A percentile compares a stretch with the other conserved stretches of the same genome.
These are phyloP conservation scores for Corbicula japonica DNA, from an alignment of 2,888 invertebrate genomes.

Conservation along the genomic window DNA sequence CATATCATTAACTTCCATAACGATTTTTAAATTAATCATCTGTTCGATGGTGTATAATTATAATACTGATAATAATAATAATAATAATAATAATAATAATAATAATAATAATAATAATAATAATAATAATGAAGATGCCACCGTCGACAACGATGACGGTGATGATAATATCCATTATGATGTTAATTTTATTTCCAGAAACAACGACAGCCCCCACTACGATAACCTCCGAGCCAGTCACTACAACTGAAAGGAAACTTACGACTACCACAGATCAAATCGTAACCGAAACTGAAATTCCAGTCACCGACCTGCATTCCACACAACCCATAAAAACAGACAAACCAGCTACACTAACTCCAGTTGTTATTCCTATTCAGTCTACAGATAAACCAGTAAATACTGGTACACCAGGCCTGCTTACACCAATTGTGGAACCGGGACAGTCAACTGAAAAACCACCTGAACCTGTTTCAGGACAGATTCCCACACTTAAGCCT, in stretches of 20 bases:
- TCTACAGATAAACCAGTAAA: neutral
- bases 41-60: no score
- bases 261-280: neutral
- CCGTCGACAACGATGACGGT: no score
- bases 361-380: neutral
- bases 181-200: no score
- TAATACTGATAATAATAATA: no score
- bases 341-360: neutral
- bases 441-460: neutral
- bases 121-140: no score
- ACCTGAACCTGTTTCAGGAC: neutral
- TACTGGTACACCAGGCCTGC: neutral
- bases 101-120: no score
- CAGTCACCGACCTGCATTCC: neutral
- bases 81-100: no score
- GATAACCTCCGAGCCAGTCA: slow-evolving; percentile 4
- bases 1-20: no score
- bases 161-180: no score
- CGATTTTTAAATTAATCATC: no score
- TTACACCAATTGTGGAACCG: slow-evolving; percentile 15
- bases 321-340: neutral
- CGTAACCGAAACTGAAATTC: slow-evolving; percentile 1
- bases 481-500: slow-evolving; percentile 5
- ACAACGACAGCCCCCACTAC: slow-evolving; percentile 4
- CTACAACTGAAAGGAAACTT: neutral